Evolutionary conservation across 1,140 invertebrate species (phyloP), one percentile per base, ranked within the genome.

Genomic region (Halictus rubicundus): DNA sequence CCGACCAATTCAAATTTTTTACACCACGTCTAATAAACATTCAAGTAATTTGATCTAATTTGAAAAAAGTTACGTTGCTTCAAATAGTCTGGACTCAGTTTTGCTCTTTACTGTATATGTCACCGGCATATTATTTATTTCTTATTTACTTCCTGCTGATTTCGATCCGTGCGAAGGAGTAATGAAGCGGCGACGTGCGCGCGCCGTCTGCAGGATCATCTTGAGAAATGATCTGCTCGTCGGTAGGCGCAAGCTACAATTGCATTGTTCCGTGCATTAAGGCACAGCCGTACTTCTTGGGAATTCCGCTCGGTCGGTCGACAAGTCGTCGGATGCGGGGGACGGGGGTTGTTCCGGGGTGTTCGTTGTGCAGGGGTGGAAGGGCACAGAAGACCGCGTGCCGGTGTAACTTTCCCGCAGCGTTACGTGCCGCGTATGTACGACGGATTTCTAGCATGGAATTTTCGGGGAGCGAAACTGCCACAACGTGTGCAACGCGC

Each of bases 391-490:
- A 80, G 77, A 52, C 69, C 68, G 83, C 70, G 79, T 80, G 68
- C 80, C 86, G 70, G 77, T 83, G 81, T 88, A 88, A 88, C 87
- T 88, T 88, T 88, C 73, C 85, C 65, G 71, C 82, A 88, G 78
- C 63, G 79, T 88, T 88, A 88, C 80, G 83, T 87, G 87, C 73
- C 72, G 80, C 77, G 86, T 88, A 84, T 82, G 79, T 87, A 85
- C 85, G 80, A 86, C 78, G 69, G 76, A 86, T 87, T 79, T 87
- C 75, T n/a, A 80, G 46, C 39, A 23, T 59, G 59, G 73, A 84
- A 82, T 87, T 87, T 84, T 87, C 86, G 64, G 39, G 39, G 21
- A 63, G 68, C 71, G 75, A 83, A 87, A 87, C 75, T 82, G 81
- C 85, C 57, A 42, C 61, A 78, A 83, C 85, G 84, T 83, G 78